These are phyloP conservation scores for Amphiura filiformis DNA, from an alignment of 35 echinoderm and acorn worm species.

Conservation along the genomic window DNA sequence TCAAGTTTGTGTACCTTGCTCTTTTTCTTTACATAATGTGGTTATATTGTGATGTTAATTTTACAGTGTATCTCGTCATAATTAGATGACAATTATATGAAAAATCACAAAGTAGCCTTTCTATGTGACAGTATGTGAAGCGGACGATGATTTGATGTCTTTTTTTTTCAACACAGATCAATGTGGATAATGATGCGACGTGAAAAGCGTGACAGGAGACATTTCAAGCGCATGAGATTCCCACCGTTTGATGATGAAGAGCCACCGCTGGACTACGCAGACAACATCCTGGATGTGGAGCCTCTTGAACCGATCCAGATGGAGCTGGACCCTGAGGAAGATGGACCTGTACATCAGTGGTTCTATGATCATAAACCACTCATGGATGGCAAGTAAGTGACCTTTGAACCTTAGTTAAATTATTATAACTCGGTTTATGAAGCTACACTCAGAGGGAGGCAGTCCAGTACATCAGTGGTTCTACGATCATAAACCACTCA, in stretches of 20 bases:
- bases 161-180: conserved; percentile 28
- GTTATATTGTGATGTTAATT: no score
- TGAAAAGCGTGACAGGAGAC: conserved; percentile 96
- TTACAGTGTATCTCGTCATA: no score
- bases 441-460: conserved; percentile 91
- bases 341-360: conserved; percentile 94
- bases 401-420: no score
- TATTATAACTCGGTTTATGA: no score
- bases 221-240: conserved; percentile 98
- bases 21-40: background rate
- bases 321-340: conserved; percentile 95
- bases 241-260: conserved; percentile 99
- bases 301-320: conserved; percentile 96
- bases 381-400: conserved; percentile 73
- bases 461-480: conserved; percentile 97
- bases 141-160: background rate
- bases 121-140: no score
- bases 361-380: conserved; percentile 99
- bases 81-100: background rate
- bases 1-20: no score
- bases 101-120: background rate
- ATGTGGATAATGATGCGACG: conserved; percentile 99
- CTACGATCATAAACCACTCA: conserved; percentile 97
- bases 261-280: conserved; percentile 95
- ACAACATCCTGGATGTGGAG: conserved; percentile 95